Conservation (phyloP, 2,888 invertebrate genomes). For the Hemistola chrysoprasaria region DNA sequence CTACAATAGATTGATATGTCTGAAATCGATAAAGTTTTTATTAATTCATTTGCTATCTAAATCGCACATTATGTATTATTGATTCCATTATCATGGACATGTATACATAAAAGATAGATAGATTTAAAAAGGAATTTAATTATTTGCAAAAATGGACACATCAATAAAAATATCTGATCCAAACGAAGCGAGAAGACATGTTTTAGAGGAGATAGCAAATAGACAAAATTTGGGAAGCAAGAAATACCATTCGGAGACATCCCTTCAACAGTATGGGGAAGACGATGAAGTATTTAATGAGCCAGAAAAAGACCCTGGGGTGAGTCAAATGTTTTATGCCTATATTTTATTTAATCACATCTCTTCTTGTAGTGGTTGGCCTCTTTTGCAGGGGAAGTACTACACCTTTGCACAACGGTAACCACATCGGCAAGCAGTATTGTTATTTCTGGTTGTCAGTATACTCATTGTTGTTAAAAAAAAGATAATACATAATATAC, state of each 20-base stretch:
- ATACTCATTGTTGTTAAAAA: no score
- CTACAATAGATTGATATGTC: slow-evolving; percentile 34
- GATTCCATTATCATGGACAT: slow-evolving; percentile 19
- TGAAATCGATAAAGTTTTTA: slow-evolving; percentile 56
- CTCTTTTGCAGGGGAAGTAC: no score
- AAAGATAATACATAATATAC: no score
- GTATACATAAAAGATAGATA: slow-evolving; percentile 17
- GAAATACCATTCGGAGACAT: slow-evolving; percentile 71
- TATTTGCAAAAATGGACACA: slow-evolving; percentile 11
- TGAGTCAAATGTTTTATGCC: no score
- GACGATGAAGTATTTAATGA: slow-evolving; percentile 42
- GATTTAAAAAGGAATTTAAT: neutral
- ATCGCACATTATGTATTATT: slow-evolving; percentile 46
- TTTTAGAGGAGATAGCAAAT: slow-evolving; percentile 57
- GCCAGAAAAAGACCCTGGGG: slow-evolving; percentile 51
- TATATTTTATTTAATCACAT: no score
- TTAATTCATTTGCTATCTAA: slow-evolving; percentile 66
- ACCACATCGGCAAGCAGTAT: no score
- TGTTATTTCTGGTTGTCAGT: no score
- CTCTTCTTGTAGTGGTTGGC: no score
- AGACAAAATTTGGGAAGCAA: slow-evolving; percentile 63
- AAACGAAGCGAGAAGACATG: slow-evolving; percentile 41
- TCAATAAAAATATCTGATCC: slow-evolving; percentile 45
- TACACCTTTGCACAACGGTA: no score
- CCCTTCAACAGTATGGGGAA: slow-evolving; percentile 60